Evolutionary conservation across 2,797 vertebrate species (phyloP).

Genomic region (Pyrrhura leucotis): DNA sequence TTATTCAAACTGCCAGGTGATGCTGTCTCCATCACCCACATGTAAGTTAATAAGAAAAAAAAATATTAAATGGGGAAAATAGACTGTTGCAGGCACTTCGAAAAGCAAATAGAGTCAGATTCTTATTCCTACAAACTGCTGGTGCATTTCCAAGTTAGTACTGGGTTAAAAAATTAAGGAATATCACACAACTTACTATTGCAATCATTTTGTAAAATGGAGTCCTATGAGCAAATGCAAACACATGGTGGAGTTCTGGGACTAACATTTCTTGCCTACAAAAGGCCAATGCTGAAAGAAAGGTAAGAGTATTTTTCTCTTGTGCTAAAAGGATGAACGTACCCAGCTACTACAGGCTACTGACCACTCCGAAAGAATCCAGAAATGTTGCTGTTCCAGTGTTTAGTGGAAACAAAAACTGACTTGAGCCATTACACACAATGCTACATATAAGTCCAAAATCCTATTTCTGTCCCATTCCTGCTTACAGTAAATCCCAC

Average conservation of each 20-base stretch:
- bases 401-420: background rate
- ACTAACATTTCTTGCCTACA: background rate
- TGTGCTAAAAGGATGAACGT: background rate
- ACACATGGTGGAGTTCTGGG: background rate
- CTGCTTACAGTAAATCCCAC: background rate
- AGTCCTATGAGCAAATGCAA: background rate
- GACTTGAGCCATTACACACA: background rate
- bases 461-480: background rate
- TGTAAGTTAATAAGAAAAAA: background rate
- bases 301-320: background rate
- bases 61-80: background rate
- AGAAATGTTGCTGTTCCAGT: background rate
- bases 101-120: background rate
- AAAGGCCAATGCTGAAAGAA: background rate
- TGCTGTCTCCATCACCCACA: background rate
- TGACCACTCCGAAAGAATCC: background rate
- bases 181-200: background rate
- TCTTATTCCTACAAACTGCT: background rate
- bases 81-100: background rate
- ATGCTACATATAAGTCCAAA: background rate
- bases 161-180: background rate
- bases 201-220: background rate
- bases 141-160: background rate
- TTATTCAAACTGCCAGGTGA: background rate
- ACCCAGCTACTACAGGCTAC: background rate